Evolutionary conservation across 1,140 invertebrate species (phyloP).

Genomic region (Hermetia illucens): DNA sequence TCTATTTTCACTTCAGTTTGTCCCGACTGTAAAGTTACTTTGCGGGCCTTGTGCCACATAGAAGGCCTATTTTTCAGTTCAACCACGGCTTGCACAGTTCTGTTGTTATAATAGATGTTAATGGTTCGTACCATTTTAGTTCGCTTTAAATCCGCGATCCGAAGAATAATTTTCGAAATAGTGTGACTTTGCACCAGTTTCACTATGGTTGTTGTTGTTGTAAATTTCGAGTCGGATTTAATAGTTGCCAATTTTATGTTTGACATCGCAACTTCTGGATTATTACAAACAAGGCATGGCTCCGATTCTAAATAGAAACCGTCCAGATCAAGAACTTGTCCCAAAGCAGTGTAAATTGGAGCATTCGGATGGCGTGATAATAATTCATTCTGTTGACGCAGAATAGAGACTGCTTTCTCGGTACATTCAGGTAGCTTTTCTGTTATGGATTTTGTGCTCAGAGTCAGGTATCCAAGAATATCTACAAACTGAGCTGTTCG

Average conservation of each 20-base stretch:
- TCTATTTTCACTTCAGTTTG: constrained; percentile 92
- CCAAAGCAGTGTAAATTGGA: constrained; percentile 78
- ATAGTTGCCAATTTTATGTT: constrained; percentile 88
- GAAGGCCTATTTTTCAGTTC: constrained; percentile 80
- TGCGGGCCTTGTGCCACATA: constrained; percentile 94
- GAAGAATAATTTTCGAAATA: constrained; percentile 84
- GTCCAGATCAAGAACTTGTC: constrained; percentile 86
- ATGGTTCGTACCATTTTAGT: constrained; percentile 95
- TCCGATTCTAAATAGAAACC: constrained; percentile 95
- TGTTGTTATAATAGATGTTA: constrained; percentile 94
- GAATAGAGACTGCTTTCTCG: constrained; percentile 68
- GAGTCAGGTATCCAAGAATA: constrained; percentile 81
- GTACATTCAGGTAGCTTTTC: constrained; percentile 58
- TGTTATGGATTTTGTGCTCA: constrained; percentile 45
- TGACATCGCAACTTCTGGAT: constrained; percentile 84
- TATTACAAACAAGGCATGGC: constrained; percentile 93
- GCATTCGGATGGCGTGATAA: constrained; percentile 87
- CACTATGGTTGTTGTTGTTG: constrained; percentile 93
- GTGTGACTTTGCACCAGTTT: constrained; percentile 90
- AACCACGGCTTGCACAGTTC: constrained; percentile 88
- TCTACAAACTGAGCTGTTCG: constrained; percentile 95
- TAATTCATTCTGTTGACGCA: constrained; percentile 75
- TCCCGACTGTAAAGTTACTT: constrained; percentile 71
- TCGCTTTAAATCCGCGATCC: constrained; percentile 88
- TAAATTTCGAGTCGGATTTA: constrained; percentile 95